Evolutionary conservation across 2,797 vertebrate species (phyloP), one percentile per base, ranked within the genome.

Genomic region (Alfaro cultratus): DNA sequence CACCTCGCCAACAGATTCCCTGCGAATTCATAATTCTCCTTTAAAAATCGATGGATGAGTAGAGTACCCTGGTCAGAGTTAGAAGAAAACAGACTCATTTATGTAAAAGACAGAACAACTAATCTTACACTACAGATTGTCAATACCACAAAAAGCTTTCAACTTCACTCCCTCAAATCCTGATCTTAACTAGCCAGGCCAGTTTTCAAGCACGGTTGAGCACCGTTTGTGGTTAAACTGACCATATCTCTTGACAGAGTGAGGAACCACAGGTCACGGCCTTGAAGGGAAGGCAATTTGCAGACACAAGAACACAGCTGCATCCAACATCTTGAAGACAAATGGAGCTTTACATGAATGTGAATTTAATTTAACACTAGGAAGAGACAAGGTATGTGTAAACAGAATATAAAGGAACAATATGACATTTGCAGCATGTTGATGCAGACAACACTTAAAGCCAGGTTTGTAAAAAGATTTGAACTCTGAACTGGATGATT

Each of bases 281-380:
- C 64, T 39, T 4, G 64, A 67, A 67, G 62, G 41, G 76, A 60
- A 82, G 76, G 73, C 67, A 79, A 82, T 88, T 82, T 84, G 9
- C 34, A 34, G 16, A 23, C 36, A 23, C 77, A 46, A 70, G 26
- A 77, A 31, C 34, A 16, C 60, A 21, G 8, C n/a, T n/a, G 74
- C 70, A 74, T 74, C 53, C 43, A 31, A 47, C 29, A 84, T 79
- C 41, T 26, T 26, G 10, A 68, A 57, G 45, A 29, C 26, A 74
- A 72, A 60, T 49, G 23, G n/a, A 46, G 18, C 73, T 77, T 76
- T 15, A 51, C 12, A 18, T 9, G n/a, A 31, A 26, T 47, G 51
- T 36, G 16, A 57, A 29, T 34, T 2, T 46, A 10, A 67, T 67
- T 67, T 39, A 67, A 67, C 9, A 31, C 21, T 26, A 10, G 60